Conservation (phyloP, 1,140 invertebrate species). For the Drosophila watanabei region DNA sequence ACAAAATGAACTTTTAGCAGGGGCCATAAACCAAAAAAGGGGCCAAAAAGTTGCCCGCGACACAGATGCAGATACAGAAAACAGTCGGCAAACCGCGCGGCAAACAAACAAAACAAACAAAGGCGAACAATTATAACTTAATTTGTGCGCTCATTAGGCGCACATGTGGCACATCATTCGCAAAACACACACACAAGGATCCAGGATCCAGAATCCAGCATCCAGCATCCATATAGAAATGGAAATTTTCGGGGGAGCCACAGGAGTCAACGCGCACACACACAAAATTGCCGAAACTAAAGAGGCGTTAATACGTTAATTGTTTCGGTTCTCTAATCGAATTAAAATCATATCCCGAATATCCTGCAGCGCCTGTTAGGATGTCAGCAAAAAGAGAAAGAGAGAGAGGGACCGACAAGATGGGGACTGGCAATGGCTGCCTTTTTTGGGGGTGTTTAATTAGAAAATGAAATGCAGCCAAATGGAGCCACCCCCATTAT, state of each 20-base stretch:
- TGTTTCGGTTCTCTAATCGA: constrained; percentile 85
- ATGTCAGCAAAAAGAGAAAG: constrained; percentile 29
- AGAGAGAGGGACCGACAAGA: not conserved
- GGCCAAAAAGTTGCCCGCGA: constrained; percentile 36
- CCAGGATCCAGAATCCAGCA: constrained; percentile 33
- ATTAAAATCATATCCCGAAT: constrained; percentile 85
- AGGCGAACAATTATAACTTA: constrained; percentile 80
- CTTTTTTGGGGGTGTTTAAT: constrained; percentile 75
- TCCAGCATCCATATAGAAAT: constrained; percentile 23
- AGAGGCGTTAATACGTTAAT: constrained; percentile 86
- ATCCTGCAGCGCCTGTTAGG: constrained; percentile 64
- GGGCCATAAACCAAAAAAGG: constrained; percentile 33
- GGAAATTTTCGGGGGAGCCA: constrained; percentile 42
- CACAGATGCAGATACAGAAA: constrained; percentile 51
- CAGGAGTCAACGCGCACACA: constrained; percentile 63
- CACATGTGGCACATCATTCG: constrained; percentile 60
- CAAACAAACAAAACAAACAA: constrained; percentile 66
- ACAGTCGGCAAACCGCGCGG: constrained; percentile 45
- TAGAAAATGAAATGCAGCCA: constrained; percentile 77
- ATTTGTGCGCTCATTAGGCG: constrained; percentile 81
- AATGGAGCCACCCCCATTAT: constrained; percentile 33
- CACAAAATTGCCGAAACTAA: constrained; percentile 62
- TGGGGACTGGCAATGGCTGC: constrained; percentile 48
- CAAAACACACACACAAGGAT: constrained; percentile 17
- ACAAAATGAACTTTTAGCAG: constrained; percentile 55